These are phyloP conservation scores for Neoitamus cyanurus DNA, from an alignment of 2,888 invertebrate genomes.

Conservation along the genomic window DNA sequence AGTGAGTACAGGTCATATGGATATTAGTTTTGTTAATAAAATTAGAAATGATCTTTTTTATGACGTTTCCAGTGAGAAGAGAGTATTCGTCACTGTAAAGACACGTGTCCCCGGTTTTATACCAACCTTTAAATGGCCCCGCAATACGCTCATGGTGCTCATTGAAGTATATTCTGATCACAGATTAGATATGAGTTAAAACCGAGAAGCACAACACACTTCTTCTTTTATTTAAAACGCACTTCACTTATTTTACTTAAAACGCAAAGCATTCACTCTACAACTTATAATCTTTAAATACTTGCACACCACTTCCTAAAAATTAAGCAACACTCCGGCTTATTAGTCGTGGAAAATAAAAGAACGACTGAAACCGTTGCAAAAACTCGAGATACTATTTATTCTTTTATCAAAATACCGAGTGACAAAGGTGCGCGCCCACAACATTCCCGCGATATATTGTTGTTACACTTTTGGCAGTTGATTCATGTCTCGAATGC, in stretches of 20 bases:
- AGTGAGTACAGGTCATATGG: too few relatives aligned
- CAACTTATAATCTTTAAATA: neutral
- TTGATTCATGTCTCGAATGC: slow-evolving; percentile 10
- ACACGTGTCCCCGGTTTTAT: neutral
- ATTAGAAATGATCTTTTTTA: too few relatives aligned
- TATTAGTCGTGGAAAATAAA: neutral
- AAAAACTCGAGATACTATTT: neutral
- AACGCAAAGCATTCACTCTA: neutral
- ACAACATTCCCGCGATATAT: neutral
- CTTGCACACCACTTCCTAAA: neutral
- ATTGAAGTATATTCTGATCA: neutral
- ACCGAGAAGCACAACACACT: neutral
- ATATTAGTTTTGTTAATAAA: too few relatives aligned
- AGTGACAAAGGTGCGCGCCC: neutral
- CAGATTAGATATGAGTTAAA: neutral
- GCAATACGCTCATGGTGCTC: neutral
- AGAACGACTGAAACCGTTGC: neutral
- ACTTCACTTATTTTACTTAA: too few relatives aligned
- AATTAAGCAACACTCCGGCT: neutral
- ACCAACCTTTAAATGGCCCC: neutral
- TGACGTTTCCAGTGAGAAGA: too few relatives aligned
- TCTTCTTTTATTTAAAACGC: neutral
- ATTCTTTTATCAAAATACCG: neutral
- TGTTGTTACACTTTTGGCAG: neutral
- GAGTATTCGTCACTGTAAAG: too few relatives aligned